phyloP scores from a whole-genome alignment of 37 sponge, comb jelly and placozoan genomes.

The Eunapius fragilis region DNA sequence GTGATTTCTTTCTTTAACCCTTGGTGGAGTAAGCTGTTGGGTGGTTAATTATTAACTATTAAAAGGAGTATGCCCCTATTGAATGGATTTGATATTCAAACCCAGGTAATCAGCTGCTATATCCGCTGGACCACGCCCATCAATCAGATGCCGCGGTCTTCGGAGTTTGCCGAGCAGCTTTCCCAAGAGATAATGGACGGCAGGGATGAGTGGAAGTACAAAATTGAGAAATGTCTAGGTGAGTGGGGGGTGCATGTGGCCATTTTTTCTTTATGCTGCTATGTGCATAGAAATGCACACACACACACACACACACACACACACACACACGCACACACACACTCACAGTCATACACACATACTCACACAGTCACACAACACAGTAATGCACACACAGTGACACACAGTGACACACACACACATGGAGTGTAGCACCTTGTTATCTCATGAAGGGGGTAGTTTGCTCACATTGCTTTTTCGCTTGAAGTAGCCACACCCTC shows the following conservation, averaged over 20 bases:
- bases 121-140: slow-evolving; percentile 36
- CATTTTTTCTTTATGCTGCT: too few species aligned
- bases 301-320: slow-evolving; percentile 7
- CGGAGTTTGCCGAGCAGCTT: slow-evolving; percentile 4
- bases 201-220: slow-evolving; percentile 10
- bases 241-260: background rate
- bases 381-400: background rate
- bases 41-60: too few species aligned
- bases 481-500: too few species aligned
- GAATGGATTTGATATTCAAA: background rate
- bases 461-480: too few species aligned
- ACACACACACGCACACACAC: background rate
- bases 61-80: too few species aligned
- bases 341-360: background rate
- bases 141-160: slow-evolving; percentile 41
- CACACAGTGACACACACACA: background rate
- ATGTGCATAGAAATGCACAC: background rate
- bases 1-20: too few species aligned
- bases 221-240: slow-evolving; percentile 34
- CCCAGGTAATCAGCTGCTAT: slow-evolving; percentile 6
- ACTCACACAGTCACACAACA: background rate
- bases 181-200: slow-evolving; percentile 19
- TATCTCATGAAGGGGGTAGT: too few species aligned
- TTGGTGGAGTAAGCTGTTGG: too few species aligned
- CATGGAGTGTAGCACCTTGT: background rate